Evolutionary conservation across 2,797 vertebrate genomes (phyloP), one percentile per base, ranked within the genome.

Genomic region (Sebastes reedi): DNA sequence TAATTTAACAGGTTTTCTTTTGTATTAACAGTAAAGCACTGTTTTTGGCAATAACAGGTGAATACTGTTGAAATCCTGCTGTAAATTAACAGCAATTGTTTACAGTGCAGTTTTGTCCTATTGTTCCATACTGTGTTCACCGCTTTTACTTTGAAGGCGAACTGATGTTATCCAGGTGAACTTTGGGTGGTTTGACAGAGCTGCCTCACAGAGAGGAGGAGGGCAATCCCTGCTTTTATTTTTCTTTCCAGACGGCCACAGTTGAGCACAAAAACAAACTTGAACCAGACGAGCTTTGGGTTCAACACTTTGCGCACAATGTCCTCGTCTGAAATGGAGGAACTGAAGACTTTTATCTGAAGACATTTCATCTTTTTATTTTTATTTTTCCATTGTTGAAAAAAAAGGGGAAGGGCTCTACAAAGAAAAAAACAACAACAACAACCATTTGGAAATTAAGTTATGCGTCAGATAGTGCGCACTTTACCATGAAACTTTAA

Each of bases 141-240:
- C 0, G 16, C 59, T 77, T 80, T 94, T 94, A 94, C 30, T 93
- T 83, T 94, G 92, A 93, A 93, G 65, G 69, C 8, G 0, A 25
- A 1, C 0, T 20, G 0, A 6, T 36, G 14, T 22, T 7, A 3
- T 54, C 18, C 8, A 25, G 72, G 11, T 78, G 56, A 59, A 72
- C 16, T 42, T 22, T 0, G n/a, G 29, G 5, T 4, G 0, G 1
- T 4, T 82, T 88, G 70, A 82, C 75, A 10, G 13, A 60, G 18
- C 58, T 25, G 79, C 30, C 54, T 81, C 80, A 3, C 67, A 29
- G 61, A 20, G 62, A 71, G 87, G 85, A 89, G 89, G 89, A 88
- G 90, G 81, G 85, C 86, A 88, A 90, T 79, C 89, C 83, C 79
- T 87, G 93, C 83, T 90, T 91, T 87, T 93, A 91, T 94, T 94